Evolutionary conservation across 2,797 vertebrate species (phyloP).

Genomic region (Periophthalmus magnuspinnatus): DNA sequence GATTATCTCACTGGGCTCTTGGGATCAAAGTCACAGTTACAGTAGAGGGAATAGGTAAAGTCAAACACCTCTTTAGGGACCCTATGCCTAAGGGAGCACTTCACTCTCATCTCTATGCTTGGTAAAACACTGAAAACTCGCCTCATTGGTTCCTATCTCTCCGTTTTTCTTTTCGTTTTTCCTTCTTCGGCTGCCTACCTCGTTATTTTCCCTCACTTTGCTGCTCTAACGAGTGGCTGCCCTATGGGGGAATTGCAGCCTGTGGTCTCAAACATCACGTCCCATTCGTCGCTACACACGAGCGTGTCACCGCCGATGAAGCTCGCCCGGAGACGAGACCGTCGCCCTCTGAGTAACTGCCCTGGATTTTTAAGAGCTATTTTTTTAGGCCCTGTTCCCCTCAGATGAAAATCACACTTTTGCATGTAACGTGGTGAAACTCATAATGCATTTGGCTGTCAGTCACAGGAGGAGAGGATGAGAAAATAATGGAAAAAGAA

Average conservation of each 20-base stretch:
- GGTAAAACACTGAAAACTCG: conserved; percentile 43
- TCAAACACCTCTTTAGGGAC: conserved; percentile 45
- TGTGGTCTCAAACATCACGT: conserved; percentile 69
- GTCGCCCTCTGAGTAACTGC: conserved; percentile 30
- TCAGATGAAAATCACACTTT: conserved; percentile 38
- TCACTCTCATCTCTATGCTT: conserved; percentile 36
- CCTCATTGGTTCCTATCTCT: conserved; percentile 18
- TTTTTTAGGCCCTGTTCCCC: conserved; percentile 27
- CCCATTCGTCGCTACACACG: conserved; percentile 61
- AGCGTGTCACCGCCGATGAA: conserved; percentile 69
- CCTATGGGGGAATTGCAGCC: conserved; percentile 64
- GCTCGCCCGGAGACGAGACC: conserved; percentile 57
- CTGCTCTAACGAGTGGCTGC: conserved; percentile 63
- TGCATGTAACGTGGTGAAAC: conserved; percentile 16
- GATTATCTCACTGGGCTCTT: conserved; percentile 16
- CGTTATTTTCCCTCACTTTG: conserved; percentile 50
- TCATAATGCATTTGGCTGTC: conserved; percentile 16
- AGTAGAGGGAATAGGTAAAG: conserved; percentile 45
- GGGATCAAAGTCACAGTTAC: conserved; percentile 37
- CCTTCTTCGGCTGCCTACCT: conserved; percentile 26
- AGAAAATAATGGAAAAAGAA: background rate
- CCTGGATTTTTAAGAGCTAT: conserved; percentile 46
- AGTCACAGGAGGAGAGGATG: conserved; percentile 1
- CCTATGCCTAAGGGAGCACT: conserved; percentile 40
- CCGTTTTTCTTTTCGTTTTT: conserved; percentile 38